Percentiles rank a stretch among this genome's conserved stretches.
Evolutionary conservation across 2,888 invertebrate species (phyloP).

Genomic region (Aromia moschata): DNA sequence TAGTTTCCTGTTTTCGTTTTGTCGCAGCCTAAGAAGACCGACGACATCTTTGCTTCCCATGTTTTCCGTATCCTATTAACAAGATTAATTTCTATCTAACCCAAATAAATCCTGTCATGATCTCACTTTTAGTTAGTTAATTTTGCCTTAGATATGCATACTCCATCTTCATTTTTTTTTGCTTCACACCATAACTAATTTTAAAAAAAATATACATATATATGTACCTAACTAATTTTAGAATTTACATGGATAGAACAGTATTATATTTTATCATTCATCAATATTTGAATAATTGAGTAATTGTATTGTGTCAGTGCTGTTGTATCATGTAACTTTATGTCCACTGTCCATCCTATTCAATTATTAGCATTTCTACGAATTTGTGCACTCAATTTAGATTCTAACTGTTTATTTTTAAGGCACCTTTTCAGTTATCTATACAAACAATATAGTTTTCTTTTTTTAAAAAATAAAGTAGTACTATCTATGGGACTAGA

Average conservation of each 20-base stretch:
- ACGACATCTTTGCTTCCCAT: conserved; percentile 62
- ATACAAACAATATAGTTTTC: too few relatives aligned
- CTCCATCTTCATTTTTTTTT: conserved; percentile 42
- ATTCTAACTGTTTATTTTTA: background rate
- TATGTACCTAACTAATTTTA: conserved; percentile 35
- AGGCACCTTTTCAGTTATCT: too few relatives aligned
- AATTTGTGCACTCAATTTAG: conserved; percentile 37
- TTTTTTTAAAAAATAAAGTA: too few relatives aligned
- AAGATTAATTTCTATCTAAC: conserved; percentile 31
- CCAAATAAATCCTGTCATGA: conserved; percentile 27
- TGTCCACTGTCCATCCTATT: conserved; percentile 39
- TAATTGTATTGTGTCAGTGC: conserved; percentile 39
- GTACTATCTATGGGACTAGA: too few relatives aligned
- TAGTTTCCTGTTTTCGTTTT: conserved; percentile 65
- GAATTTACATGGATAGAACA: conserved; percentile 38
- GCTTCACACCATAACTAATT: conserved; percentile 39
- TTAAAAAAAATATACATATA: conserved; percentile 30
- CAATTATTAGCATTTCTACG: conserved; percentile 36
- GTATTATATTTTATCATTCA: conserved; percentile 34
- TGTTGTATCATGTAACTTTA: conserved; percentile 35
- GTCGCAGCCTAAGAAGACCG: conserved; percentile 72
- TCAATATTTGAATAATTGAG: conserved; percentile 29
- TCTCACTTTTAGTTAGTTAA: conserved; percentile 41
- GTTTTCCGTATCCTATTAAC: conserved; percentile 52
- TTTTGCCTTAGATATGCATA: conserved; percentile 38